Base-by-base conservation (phyloP, 2,113 vertebrate genomes). In the Sinocyclocheilus rhinocerous region DNA sequence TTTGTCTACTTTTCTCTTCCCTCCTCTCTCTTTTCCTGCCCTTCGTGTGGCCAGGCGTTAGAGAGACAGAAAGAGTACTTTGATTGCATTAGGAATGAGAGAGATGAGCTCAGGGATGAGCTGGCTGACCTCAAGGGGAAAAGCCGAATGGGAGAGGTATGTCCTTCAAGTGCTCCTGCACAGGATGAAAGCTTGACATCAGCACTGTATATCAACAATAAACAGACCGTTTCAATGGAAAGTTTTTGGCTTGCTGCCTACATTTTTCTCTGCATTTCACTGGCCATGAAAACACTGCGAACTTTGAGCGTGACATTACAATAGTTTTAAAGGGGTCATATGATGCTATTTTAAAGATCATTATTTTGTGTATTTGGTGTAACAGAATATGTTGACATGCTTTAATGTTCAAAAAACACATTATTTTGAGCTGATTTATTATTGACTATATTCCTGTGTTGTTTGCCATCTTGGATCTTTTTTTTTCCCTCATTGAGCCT, bases 21-120 rank as follows among this genome's bases (percentile, higher is more conserved):
- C 91, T 93, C 4, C 91, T 93, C 95, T 92, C 94, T 93, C 90
- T 94, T 89, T 94, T 92, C 89, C 84, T 82, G 92, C 36, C 92
- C 48, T 92, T 83, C 80, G 89, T 95, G 93, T 94, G 92, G 94
- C 93, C 95, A 99, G 98, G 98, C 97, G 87, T 95, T 99, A 97
- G 98, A 99, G 96, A 98, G 97, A 92, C 98, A 99, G 95, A 99
- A 96, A 97, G 96, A 97, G 91, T 97, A 97, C 96, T 97, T 97
- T 97, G 97, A 97, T 97, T 96, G 96, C 97, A 97, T 99, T 96
- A 99, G 96, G 96, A 97, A 93, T 95, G 98, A 99, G 95, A 97
- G 97, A 91, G 97, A 98, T 92, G 95, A 93, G 96, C 98, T 99
- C 95, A 97, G 96, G 95, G 96, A 97, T 96, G 97, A 99, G 95